Percentiles rank a stretch among this genome's conserved stretches.
Conservation (phyloP, 2,113 vertebrate species). For the Antigone vipio region DNA sequence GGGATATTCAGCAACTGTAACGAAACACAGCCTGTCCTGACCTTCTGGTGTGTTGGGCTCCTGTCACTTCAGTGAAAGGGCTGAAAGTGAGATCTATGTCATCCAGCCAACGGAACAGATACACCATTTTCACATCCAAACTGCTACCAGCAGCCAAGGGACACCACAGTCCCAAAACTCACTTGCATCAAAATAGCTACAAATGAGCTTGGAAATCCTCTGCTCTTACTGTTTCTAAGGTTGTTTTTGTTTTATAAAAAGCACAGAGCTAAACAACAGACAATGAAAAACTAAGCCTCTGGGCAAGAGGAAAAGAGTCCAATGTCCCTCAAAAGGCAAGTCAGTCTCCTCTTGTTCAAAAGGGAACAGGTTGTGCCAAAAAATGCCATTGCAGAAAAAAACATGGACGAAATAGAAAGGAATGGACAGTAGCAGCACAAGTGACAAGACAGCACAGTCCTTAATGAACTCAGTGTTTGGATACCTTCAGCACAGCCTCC, state of each 20-base stretch:
- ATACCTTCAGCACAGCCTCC: neutral
- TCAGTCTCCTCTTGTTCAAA: neutral
- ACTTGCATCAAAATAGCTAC: neutral
- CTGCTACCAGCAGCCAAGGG: neutral
- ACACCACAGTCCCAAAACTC: neutral
- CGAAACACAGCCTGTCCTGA: neutral
- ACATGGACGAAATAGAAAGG: neutral
- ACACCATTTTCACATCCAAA: neutral
- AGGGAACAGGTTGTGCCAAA: neutral
- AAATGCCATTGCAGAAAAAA: neutral
- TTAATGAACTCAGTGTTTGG: neutral
- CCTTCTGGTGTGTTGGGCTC: neutral
- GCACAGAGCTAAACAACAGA: neutral
- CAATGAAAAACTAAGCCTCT: neutral
- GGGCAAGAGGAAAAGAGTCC: neutral
- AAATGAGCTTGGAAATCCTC: neutral
- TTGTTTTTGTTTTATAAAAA: neutral
- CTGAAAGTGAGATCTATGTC: neutral
- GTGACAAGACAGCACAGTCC: neutral
- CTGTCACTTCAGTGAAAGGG: neutral
- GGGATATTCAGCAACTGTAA: neutral
- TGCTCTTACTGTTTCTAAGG: neutral
- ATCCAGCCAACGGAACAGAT: neutral
- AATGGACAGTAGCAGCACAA: neutral
- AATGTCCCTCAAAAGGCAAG: neutral